Percentiles rank a stretch among this genome's conserved stretches.
These are phyloP conservation scores for Gallinago paraguaiae DNA, from an alignment of 2,113 vertebrate species.

Conservation along the genomic window DNA sequence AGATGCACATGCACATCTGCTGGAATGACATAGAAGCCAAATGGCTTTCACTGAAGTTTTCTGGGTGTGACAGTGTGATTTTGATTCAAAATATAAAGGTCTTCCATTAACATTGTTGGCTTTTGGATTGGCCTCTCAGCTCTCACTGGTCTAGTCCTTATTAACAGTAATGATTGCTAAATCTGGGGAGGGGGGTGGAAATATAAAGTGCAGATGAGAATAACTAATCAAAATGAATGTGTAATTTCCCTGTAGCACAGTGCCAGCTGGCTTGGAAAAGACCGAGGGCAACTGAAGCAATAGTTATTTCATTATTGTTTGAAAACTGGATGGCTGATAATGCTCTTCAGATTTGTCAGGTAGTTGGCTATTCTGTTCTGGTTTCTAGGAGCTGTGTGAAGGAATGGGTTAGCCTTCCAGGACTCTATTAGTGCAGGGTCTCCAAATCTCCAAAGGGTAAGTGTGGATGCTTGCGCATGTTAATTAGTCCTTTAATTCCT, in stretches of 20 bases:
- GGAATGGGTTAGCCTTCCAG: not conserved
- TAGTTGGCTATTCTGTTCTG: not conserved
- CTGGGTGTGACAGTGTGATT: not conserved
- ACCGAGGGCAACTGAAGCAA: not conserved
- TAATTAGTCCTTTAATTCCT: not conserved
- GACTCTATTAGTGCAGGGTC: not conserved
- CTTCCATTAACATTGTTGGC: not conserved
- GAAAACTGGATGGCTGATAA: not conserved
- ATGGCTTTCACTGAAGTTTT: not conserved
- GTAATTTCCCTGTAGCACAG: not conserved
- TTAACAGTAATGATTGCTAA: not conserved
- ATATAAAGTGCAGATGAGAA: not conserved
- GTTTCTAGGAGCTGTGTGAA: not conserved
- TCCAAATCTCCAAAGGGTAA: not conserved
- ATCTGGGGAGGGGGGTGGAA: not conserved
- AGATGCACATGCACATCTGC: not conserved
- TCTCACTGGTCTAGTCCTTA: not conserved
- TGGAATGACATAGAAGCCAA: not conserved
- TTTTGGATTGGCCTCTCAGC: not conserved
- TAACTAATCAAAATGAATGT: not conserved
- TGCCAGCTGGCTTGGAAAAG: not conserved
- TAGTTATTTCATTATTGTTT: not conserved
- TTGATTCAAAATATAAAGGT: not conserved
- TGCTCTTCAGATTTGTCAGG: not conserved
- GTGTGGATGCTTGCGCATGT: not conserved